Evolutionary conservation across 2,113 vertebrate genomes (phyloP).

Genomic region (Falco punctatus): DNA sequence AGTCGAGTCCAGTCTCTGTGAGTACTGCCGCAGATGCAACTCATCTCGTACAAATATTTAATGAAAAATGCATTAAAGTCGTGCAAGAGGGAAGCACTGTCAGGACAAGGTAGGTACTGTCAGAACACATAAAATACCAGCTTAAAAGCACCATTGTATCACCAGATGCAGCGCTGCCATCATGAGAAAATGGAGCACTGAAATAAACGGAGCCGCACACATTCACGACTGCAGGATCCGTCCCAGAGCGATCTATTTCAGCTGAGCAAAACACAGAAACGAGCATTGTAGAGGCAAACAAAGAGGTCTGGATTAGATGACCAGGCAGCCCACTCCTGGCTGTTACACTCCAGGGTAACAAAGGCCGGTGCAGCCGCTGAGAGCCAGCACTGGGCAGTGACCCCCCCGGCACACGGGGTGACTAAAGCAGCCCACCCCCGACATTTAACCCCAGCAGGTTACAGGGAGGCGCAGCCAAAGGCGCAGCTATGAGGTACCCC

Average conservation of each 20-base stretch:
- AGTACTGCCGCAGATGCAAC: background rate
- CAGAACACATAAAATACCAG: background rate
- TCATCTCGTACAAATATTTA: background rate
- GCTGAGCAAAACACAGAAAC: background rate
- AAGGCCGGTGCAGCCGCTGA: rapidly evolving
- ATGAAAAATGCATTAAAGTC: background rate
- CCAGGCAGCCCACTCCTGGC: background rate
- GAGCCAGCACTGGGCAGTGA: rapidly evolving
- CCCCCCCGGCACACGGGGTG: background rate
- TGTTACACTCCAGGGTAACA: background rate
- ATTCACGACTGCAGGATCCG: rapidly evolving
- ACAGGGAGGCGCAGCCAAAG: background rate
- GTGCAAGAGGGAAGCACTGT: background rate
- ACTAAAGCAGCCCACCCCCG: background rate
- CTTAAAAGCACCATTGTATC: background rate
- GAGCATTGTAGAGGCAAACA: background rate
- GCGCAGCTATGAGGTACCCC: rapidly evolving
- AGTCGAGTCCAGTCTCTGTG: rapidly evolving
- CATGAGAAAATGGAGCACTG: background rate
- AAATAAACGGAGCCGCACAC: background rate
- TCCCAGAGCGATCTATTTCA: background rate
- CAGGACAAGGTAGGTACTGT: background rate
- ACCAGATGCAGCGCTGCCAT: background rate
- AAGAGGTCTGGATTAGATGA: background rate
- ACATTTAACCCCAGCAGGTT: background rate